A percentile compares a stretch with the other conserved stretches of the same genome.
Conservation (phyloP, 2,113 vertebrate genomes). For the Xenopus borealis region DNA sequence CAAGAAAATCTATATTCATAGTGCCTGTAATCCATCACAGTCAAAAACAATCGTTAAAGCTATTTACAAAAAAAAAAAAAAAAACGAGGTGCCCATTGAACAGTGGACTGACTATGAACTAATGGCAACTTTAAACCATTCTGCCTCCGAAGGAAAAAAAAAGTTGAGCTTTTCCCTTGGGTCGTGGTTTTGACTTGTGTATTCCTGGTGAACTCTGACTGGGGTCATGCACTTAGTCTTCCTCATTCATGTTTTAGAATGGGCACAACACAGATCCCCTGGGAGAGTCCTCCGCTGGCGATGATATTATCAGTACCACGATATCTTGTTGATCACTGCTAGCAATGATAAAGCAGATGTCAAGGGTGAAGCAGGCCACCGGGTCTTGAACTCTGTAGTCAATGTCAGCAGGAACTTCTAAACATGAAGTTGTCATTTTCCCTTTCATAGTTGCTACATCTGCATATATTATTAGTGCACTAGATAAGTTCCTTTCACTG, state of each 20-base stretch:
- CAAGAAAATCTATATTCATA: conserved; percentile 3
- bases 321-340: conserved; percentile 30
- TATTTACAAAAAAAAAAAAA: conserved; percentile 18
- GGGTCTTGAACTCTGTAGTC: conserved; percentile 50
- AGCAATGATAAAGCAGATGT: conserved; percentile 53
- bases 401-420: conserved; percentile 2
- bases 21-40: conserved; percentile 31
- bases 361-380: conserved; percentile 49
- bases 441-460: too few relatives aligned
- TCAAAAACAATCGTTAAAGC: conserved; percentile 32
- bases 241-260: conserved; percentile 39
- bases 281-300: conserved; percentile 32
- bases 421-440: too few relatives aligned
- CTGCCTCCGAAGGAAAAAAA: neutral
- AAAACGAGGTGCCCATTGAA: neutral
- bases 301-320: conserved; percentile 44
- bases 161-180: conserved; percentile 44
- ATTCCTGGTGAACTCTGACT: conserved; percentile 53
- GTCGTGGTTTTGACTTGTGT: conserved; percentile 49
- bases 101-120: conserved; percentile 17
- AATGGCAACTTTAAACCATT: conserved; percentile 25
- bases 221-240: conserved; percentile 54
- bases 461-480: too few relatives aligned
- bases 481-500: too few relatives aligned
- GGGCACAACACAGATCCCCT: conserved; percentile 47